Percentiles rank a stretch among this genome's conserved stretches.
phyloP scores from a whole-genome alignment of 2,797 vertebrate genomes.

The Tamandua tetradactyla region DNA sequence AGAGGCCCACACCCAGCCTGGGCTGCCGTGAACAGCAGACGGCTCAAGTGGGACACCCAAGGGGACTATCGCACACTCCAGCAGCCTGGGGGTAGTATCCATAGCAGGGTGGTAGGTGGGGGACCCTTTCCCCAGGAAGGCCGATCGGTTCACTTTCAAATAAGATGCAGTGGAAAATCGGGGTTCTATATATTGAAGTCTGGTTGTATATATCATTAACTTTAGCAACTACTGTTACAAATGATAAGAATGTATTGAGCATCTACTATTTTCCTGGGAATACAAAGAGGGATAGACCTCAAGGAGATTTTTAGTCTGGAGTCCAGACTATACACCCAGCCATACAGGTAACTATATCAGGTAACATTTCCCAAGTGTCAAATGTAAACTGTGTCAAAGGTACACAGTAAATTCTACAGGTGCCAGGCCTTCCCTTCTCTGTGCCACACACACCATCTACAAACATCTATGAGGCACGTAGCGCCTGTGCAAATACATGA shows the following conservation, averaged over 20 bases:
- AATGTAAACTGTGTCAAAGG: neutral
- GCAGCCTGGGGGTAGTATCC: neutral
- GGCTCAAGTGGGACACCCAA: neutral
- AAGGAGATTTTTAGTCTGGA: neutral
- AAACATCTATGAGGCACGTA: accelerated
- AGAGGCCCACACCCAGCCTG: neutral
- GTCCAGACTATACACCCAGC: neutral
- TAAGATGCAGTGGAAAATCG: neutral
- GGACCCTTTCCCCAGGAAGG: neutral
- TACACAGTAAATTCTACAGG: neutral
- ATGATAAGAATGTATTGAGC: neutral
- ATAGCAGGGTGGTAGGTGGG: accelerated
- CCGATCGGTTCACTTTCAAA: neutral
- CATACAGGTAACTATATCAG: neutral
- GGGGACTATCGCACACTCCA: neutral
- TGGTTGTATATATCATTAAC: neutral
- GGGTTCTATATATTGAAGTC: neutral
- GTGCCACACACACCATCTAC: neutral
- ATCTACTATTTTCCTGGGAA: neutral
- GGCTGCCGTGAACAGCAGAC: neutral
- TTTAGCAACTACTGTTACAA: neutral
- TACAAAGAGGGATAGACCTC: neutral
- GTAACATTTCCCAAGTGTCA: neutral
- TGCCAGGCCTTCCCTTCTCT: neutral
- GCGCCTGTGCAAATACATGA: neutral